phyloP scores from a whole-genome alignment of 92 coral and sea anemone species.

The Porites cylindrica region DNA sequence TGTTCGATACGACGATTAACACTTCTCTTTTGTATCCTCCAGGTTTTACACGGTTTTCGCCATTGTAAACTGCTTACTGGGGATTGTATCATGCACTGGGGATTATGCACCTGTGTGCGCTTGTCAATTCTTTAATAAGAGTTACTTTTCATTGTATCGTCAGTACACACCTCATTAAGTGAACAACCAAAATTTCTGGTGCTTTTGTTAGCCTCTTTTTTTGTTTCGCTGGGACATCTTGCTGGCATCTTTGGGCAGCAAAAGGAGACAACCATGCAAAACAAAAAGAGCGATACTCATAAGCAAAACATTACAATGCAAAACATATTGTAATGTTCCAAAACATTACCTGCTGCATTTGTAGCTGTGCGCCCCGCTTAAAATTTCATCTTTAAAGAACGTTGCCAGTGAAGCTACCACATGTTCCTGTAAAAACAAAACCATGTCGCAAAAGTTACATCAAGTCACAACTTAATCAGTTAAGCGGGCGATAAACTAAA shows the following conservation, averaged over 20 bases:
- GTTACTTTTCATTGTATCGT: not conserved
- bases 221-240: not conserved
- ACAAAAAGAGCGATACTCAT: not conserved
- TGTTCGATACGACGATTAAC: too few species aligned
- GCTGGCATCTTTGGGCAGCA: not conserved
- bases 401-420: not conserved
- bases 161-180: conserved; percentile 8
- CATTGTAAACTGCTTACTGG: too few species aligned
- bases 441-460: not conserved
- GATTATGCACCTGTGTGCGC: too few species aligned
- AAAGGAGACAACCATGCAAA: not conserved
- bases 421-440: not conserved
- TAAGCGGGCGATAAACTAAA: not conserved
- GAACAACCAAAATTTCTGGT: not conserved
- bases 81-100: too few species aligned
- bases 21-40: too few species aligned
- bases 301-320: not conserved
- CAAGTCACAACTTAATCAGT: not conserved
- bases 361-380: not conserved
- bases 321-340: not conserved
- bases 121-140: not conserved
- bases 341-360: not conserved
- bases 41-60: too few species aligned
- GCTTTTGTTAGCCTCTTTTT: not conserved
- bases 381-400: not conserved